Evolutionary conservation across 2,113 vertebrate genomes (phyloP).

Genomic region (Labeo catla): DNA sequence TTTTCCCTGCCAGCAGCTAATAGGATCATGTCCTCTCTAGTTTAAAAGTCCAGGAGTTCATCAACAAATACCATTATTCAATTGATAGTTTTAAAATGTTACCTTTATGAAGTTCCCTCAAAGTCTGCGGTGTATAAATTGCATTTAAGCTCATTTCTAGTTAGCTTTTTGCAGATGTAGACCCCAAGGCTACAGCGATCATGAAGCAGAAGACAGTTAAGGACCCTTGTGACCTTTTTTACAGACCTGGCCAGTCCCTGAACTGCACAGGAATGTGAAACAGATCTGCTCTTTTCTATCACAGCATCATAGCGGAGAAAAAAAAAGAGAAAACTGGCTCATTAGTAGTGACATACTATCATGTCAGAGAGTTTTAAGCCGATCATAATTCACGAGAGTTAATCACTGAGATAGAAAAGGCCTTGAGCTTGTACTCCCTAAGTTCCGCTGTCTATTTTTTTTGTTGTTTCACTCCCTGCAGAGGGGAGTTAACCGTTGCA

Average conservation of each 20-base stretch:
- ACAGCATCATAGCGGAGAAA: not conserved
- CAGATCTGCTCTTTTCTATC: not conserved
- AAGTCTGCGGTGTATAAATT: not conserved
- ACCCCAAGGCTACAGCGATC: constrained; percentile 11
- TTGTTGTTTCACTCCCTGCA: not conserved
- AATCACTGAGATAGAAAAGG: not conserved
- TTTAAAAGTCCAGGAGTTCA: not conserved
- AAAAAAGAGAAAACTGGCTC: not conserved
- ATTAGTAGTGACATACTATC: constrained; percentile 13
- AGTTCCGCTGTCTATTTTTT: constrained; percentile 9
- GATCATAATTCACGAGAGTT: not conserved
- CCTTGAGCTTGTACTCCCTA: constrained; percentile 15
- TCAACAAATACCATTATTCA: not conserved
- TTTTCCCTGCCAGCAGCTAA: not conserved
- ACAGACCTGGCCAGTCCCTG: constrained; percentile 18
- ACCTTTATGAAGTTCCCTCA: not conserved
- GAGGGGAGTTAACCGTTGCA: no score
- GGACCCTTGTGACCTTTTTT: constrained; percentile 42
- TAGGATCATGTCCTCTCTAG: not conserved
- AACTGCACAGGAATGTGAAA: constrained; percentile 44
- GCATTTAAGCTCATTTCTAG: not conserved
- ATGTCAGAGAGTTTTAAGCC: not conserved
- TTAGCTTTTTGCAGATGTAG: not conserved
- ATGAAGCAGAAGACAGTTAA: constrained; percentile 20
- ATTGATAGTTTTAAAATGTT: not conserved